Conservation (phyloP, 2,113 vertebrate species). For the Mastomys coucha region DNA sequence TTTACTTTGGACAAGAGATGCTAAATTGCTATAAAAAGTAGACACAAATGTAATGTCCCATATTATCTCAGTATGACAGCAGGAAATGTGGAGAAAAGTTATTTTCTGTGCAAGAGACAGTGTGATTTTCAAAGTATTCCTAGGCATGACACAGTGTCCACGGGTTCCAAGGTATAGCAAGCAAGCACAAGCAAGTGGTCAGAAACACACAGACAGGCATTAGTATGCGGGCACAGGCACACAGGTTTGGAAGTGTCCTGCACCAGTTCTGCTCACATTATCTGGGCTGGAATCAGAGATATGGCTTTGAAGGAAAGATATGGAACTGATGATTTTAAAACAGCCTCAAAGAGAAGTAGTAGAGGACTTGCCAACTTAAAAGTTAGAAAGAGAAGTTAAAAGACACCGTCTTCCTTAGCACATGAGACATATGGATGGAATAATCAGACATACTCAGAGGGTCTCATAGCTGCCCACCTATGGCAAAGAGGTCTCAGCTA, state of each 20-base stretch:
- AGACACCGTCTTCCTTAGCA: background rate
- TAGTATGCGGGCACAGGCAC: background rate
- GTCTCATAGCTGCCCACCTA: too few species aligned
- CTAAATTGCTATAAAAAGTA: background rate
- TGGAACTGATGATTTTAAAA: background rate
- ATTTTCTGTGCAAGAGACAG: background rate
- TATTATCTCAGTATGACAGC: background rate
- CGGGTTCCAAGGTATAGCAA: background rate
- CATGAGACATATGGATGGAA: background rate
- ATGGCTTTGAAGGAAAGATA: background rate
- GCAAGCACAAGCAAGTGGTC: background rate
- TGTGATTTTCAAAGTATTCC: background rate
- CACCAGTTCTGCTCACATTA: background rate
- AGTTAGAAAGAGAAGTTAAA: background rate
- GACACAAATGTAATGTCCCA: background rate
- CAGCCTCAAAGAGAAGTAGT: background rate
- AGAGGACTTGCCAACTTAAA: background rate
- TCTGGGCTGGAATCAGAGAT: background rate
- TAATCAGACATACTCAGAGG: background rate
- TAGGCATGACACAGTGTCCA: background rate
- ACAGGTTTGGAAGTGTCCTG: background rate
- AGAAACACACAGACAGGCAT: background rate
- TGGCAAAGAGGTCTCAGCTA: background rate
- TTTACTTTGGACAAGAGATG: background rate
- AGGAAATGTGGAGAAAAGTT: background rate